Conservation (phyloP, 2,888 invertebrate genomes). For the Drosophila anomalata region DNA sequence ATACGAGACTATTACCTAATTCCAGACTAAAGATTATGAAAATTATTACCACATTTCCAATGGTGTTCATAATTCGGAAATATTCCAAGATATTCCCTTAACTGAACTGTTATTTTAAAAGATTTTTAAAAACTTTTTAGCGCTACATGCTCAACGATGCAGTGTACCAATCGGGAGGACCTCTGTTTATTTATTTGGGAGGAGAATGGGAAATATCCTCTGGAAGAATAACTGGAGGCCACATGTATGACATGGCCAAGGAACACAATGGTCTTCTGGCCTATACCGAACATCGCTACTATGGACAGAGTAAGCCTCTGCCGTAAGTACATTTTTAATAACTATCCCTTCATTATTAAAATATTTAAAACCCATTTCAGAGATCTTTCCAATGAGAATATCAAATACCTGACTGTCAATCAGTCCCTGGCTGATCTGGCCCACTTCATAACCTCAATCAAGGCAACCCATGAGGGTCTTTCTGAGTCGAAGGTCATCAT, state of each 20-base stretch:
- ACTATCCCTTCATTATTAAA: fast-evolving
- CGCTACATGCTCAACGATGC: slow-evolving; percentile 85
- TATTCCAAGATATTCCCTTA: neutral
- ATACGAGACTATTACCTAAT: neutral
- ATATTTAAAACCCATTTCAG: slow-evolving; percentile 75
- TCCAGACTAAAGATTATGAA: neutral
- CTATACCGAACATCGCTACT: slow-evolving; percentile 92
- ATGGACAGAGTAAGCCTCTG: slow-evolving; percentile 90
- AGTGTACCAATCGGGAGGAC: slow-evolving; percentile 84
- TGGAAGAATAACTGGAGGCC: slow-evolving; percentile 86
- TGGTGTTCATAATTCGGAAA: neutral
- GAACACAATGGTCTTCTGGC: slow-evolving; percentile 87
- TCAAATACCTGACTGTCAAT: slow-evolving; percentile 87
- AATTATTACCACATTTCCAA: too few species aligned
- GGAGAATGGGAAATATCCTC: slow-evolving; percentile 88
- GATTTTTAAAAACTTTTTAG: slow-evolving; percentile 45
- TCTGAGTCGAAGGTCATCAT: slow-evolving; percentile 84
- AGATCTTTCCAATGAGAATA: slow-evolving; percentile 85
- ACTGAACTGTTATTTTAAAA: neutral
- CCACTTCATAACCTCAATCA: slow-evolving; percentile 86
- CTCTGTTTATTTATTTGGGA: slow-evolving; percentile 88
- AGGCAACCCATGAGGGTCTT: slow-evolving; percentile 79
- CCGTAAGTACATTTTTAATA: slow-evolving; percentile 84
- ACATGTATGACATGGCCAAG: slow-evolving; percentile 87
- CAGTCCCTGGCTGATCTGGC: slow-evolving; percentile 89